A percentile compares a stretch with the other conserved stretches of the same genome.
Conservation (phyloP, 2,797 vertebrate species). For the Rousettus madagascariensis region DNA sequence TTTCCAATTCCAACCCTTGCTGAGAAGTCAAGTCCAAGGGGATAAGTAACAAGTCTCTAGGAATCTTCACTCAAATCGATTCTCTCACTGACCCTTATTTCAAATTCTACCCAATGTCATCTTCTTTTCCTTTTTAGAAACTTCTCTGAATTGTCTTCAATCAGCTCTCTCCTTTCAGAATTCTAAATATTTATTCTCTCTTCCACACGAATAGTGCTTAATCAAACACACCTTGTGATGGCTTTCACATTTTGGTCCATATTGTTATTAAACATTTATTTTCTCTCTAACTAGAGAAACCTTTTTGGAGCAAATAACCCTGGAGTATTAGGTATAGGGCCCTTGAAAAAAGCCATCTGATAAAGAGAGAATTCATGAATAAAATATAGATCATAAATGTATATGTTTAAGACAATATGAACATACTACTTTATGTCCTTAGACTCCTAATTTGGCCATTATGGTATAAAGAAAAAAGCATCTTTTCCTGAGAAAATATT, state of each 20-base stretch:
- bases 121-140: not conserved
- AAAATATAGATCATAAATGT: not conserved
- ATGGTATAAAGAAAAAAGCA: not conserved
- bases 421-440: not conserved
- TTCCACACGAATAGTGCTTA: not conserved
- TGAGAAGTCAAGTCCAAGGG: not conserved
- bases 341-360: not conserved
- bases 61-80: not conserved
- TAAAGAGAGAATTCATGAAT: not conserved
- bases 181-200: not conserved
- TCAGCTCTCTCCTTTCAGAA: not conserved
- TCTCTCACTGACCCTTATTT: not conserved
- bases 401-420: not conserved
- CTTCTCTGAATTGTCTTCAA: not conserved
- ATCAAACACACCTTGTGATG: not conserved
- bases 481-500: conserved; percentile 22
- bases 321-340: not conserved
- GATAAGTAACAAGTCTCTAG: not conserved
- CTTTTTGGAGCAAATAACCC: not conserved
- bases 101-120: not conserved
- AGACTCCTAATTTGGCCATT: not conserved
- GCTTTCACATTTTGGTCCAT: not conserved
- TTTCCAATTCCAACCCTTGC: not conserved
- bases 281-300: not conserved
- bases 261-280: not conserved